Conservation (phyloP, 2,888 invertebrate species). For the Thera britannica region DNA sequence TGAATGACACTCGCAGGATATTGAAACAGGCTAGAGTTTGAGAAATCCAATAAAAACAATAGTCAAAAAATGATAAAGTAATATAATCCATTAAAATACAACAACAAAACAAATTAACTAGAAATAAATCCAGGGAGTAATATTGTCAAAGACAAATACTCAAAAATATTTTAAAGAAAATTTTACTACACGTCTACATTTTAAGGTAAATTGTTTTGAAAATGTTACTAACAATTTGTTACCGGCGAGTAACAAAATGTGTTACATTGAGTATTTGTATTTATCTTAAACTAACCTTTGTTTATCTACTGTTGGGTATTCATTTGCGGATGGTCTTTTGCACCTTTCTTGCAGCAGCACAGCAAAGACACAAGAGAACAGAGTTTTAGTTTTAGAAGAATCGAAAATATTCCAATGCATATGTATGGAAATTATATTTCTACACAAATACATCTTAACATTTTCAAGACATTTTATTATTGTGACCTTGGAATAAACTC, state of each 20-base stretch:
- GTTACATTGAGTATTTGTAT: constrained; percentile 80
- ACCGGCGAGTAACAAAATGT: constrained; percentile 59
- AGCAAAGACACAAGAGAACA: constrained; percentile 49
- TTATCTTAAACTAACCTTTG: constrained; percentile 61
- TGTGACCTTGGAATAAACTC: constrained; percentile 55
- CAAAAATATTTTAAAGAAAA: constrained; percentile 55
- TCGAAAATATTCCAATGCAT: constrained; percentile 60
- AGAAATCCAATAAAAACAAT: constrained; percentile 68
- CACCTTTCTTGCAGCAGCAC: constrained; percentile 51
- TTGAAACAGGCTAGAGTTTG: constrained; percentile 56
- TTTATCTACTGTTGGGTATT: constrained; percentile 27
- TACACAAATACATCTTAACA: constrained; percentile 46
- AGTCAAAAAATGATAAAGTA: constrained; percentile 70
- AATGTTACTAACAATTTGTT: constrained; percentile 49
- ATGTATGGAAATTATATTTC: constrained; percentile 71
- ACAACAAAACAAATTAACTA: constrained; percentile 81
- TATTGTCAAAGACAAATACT: constrained; percentile 79
- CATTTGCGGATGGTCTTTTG: constrained; percentile 41
- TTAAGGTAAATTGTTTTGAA: constrained; percentile 50
- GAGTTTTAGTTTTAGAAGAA: constrained; percentile 45
- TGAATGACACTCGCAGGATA: constrained; percentile 40
- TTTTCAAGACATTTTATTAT: constrained; percentile 57
- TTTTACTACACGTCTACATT: constrained; percentile 47
- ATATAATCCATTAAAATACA: constrained; percentile 82
- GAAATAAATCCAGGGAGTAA: constrained; percentile 57